Base-by-base conservation (phyloP, 2,113 vertebrate genomes). In the Cervus canadensis region DNA sequence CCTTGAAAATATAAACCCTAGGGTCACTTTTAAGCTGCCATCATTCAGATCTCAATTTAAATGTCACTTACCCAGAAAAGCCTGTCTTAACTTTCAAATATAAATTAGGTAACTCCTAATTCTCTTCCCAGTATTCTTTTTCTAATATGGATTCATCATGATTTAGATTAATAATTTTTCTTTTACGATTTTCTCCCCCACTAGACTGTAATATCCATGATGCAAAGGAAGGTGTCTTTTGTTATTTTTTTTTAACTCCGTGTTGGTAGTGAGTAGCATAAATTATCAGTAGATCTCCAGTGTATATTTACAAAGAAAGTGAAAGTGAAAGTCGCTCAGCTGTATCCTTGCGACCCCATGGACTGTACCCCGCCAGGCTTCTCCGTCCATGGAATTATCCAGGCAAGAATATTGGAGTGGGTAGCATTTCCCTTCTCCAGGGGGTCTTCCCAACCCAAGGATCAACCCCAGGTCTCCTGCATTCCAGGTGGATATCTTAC, bases 401-500 rank as follows among this genome's bases (percentile, higher is more conserved):
- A 71, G 19, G 10, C 19, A 23, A 36, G n/a, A 36, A 71, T 71
- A 71, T 3, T 71, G 19, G 9, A 71, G 64, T 23, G 19, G n/a
- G n/a, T 23, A 36, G 19, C n/a, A 36, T 1, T 71, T 71, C 9
- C 64, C 19, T 71, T 71, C 2, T 36, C 9, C 64, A 71, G 19
- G 9, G 64, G n/a, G 23, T 71, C 19, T 71, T 71, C n/a, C 64
- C 10, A 71, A 36, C 64, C 19, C 19, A 71, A 36, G 64, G n/a
- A 19, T 71, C 0, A 0, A 71, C 11, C 2, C n/a, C 64, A 71
- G 9, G n/a, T 36, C 1, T 71, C 2, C n/a, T 0, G 0, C n/a
- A 36, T 71, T 71, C 9, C n/a, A 71, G 64, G n/a, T 71, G n/a
- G n/a, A 71, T 71, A 36, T 19, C 33, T 71, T 71, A 36, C 19